Conservation (phyloP, 2,797 vertebrate species). For the Darevskia mixta region DNA sequence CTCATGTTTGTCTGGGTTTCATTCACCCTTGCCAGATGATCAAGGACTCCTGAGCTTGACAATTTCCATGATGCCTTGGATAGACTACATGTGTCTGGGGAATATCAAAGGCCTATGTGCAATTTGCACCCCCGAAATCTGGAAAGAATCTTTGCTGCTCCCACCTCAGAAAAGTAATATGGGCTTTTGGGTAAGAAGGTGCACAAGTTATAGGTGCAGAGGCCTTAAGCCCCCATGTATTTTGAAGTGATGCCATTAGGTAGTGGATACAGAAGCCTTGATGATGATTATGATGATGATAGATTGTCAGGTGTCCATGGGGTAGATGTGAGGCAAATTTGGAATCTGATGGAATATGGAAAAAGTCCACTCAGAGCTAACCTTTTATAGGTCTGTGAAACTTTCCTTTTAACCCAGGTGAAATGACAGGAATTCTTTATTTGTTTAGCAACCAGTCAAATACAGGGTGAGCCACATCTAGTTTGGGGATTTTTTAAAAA, state of each 20-base stretch:
- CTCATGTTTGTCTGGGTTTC: background rate
- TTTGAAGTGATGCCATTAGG: background rate
- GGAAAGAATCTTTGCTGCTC: background rate
- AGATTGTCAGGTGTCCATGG: background rate
- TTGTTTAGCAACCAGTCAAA: background rate
- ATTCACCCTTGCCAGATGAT: background rate
- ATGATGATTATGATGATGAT: background rate
- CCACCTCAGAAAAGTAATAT: background rate
- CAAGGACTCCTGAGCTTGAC: background rate
- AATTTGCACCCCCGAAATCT: background rate
- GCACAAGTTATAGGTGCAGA: background rate
- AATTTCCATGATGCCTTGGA: background rate
- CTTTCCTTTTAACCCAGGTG: background rate
- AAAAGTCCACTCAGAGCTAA: background rate
- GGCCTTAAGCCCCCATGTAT: background rate
- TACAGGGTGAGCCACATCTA: background rate
- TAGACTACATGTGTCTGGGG: background rate
- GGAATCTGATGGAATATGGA: background rate
- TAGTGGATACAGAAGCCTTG: background rate
- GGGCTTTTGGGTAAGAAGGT: background rate
- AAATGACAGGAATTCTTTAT: background rate
- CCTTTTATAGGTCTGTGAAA: background rate
- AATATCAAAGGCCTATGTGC: background rate
- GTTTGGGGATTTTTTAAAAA: background rate
- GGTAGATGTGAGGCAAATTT: background rate